Base-by-base conservation (phyloP, 1,140 invertebrate genomes). In the Magallana ariakensis region DNA sequence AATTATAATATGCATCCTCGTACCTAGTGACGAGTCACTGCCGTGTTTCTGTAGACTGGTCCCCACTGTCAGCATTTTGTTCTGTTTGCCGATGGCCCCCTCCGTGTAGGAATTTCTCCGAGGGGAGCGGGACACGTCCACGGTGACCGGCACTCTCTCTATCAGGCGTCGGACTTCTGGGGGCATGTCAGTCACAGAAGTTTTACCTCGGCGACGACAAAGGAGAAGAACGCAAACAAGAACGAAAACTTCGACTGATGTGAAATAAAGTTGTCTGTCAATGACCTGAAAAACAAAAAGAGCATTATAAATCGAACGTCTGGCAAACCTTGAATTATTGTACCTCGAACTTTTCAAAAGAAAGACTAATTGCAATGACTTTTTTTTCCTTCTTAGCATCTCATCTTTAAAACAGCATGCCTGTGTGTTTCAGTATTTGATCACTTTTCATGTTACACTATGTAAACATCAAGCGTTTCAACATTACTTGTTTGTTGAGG, bases 221-320 rank as follows among this genome's bases (percentile, higher is more conserved):
- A 96, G 93, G 16, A 94, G 93, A 15, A 96, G 87, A 66, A 96
- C 93, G 0, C 95, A 82, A 6, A 95, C 90, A 33, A 96, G 93
- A 1, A 96, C 84, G 3, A 96, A 62, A 3, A 96, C 92, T 89
- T 96, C 95, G 3, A 96, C 87, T 10, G 95, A 91, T 26, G 96
- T 94, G 15, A 96, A 92, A 0, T 95, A 89, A 4, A 95, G 92
- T 87, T 96, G 95, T 83, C 96, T 95, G 7, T 95, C 94, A 54
- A 94, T 88, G 22, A 94, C 87, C 85, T 95, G 84, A 1, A 86
- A 87, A 75, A n/a, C 96, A 95, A 90, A 95, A 33, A 84, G 11
- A n/a, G 16, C 33, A 46, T 46, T 5, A 46, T 46, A 4, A 46
- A 46, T 46, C 2, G 5, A 5, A 46, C 5, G n/a, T 46, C 33